Evolutionary conservation across 2,888 invertebrate genomes (phyloP).

Genomic region (Oscheius sp.): DNA sequence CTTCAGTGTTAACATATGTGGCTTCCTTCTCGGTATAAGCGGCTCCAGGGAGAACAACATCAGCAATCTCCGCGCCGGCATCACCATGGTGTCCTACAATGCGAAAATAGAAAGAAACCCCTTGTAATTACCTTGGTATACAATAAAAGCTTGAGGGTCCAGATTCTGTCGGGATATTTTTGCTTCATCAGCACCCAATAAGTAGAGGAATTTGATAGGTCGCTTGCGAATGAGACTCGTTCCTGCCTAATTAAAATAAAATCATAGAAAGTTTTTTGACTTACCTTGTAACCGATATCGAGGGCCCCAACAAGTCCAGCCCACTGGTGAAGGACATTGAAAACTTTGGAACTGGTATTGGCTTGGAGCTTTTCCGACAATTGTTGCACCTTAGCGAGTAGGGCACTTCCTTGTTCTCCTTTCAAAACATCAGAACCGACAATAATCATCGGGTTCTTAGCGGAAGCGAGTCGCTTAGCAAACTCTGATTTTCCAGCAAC

Average conservation of each 20-base stretch:
- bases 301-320: constrained; percentile 86
- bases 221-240: constrained; percentile 56
- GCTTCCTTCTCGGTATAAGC: constrained; percentile 98
- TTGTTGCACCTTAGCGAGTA: constrained; percentile 71
- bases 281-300: constrained; percentile 83
- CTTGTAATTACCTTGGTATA: constrained; percentile 78
- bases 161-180: constrained; percentile 82
- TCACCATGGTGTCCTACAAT: constrained; percentile 93
- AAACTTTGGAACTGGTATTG: constrained; percentile 75
- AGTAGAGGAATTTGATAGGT: constrained; percentile 79
- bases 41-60: constrained; percentile 89
- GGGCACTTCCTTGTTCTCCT: constrained; percentile 79
- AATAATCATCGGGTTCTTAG: constrained; percentile 88
- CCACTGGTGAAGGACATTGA: constrained; percentile 92
- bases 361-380: constrained; percentile 19
- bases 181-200: constrained; percentile 92
- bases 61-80: constrained; percentile 88
- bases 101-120: neutral
- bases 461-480: constrained; percentile 71
- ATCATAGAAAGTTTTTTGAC: neutral
- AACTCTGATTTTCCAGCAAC: constrained; percentile 78
- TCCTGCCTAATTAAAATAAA: constrained; percentile 31
- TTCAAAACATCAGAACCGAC: constrained; percentile 87
- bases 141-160: constrained; percentile 83
- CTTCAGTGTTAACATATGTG: constrained; percentile 98